Conservation (phyloP, 2,113 vertebrate genomes). For the Mormoops blainvillei region DNA sequence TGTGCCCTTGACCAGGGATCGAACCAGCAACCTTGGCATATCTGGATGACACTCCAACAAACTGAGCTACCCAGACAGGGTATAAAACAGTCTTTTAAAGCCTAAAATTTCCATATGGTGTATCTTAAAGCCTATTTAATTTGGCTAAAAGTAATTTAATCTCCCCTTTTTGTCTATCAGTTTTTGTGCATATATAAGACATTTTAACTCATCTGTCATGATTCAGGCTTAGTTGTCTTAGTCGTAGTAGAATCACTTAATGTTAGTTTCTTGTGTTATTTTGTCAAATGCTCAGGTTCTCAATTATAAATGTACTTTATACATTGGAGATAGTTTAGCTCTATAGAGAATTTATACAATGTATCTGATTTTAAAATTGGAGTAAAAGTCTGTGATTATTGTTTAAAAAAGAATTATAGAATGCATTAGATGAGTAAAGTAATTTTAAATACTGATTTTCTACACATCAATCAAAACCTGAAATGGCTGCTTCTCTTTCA, state of each 20-base stretch:
- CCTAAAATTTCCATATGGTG: neutral
- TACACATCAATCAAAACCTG: neutral
- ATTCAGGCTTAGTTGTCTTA: no score
- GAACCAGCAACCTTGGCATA: no score
- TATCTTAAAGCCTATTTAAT: constrained; percentile 1
- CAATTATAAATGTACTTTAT: constrained; percentile 28
- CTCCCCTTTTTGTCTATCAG: neutral
- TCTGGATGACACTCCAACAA: no score
- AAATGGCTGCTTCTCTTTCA: neutral
- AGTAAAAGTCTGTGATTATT: neutral
- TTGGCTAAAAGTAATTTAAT: neutral
- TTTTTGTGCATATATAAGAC: constrained; percentile 4
- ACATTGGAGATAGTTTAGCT: neutral
- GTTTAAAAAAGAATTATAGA: neutral
- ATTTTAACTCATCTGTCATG: neutral
- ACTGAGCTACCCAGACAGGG: no score
- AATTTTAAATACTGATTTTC: constrained; percentile 29
- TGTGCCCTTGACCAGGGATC: no score
- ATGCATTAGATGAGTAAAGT: neutral
- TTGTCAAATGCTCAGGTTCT: constrained; percentile 36
- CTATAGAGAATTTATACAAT: neutral
- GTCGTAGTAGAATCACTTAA: neutral
- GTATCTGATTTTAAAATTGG: neutral
- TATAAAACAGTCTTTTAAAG: neutral
- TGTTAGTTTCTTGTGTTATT: constrained; percentile 35